Base-by-base conservation (phyloP, 1,140 invertebrate species). In the Leguminivora glycinivorella region DNA sequence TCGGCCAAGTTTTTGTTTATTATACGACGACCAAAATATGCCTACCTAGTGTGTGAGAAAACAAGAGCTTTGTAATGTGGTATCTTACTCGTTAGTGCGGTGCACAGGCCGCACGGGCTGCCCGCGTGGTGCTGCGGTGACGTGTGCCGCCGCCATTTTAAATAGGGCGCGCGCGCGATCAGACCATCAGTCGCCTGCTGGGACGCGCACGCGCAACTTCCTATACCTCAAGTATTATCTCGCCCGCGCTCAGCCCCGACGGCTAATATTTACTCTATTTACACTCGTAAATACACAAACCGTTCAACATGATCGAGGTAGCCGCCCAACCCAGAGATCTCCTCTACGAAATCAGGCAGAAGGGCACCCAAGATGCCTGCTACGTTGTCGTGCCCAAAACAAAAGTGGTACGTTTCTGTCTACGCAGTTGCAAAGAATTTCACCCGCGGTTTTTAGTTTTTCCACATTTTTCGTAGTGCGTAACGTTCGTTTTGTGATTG, bases 341-440 rank as follows among this genome's bases (percentile, higher is more conserved):
- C 74, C 90, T 94, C 68, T 94, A 94, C 83, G 93, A 94, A 84
- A 92, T 94, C 76, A 92, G 93, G 86, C 93, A 94, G 79, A 93
- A 93, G 82, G 93, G 94, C 75, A 91, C 93, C 73, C 90, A 92
- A 74, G 92, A 94, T 70, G 93, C 93, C 81, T 94, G 93, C 92
- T 94, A 94, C 83, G 93, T 94, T 74, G 94, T 94, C 91, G 93
- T 94, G 81, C 93, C 93, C 80, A 92, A 94, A 93, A 87, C 93
- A 90, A 92, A 93, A 92, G 93, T 52, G 47, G 47, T 94, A 93
- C 85, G 93, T 92, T 91, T 80, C 43, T 68, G n/a, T 24, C 40
- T 43, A 63, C 68, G 19, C 43, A 60, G 17, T 70, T 17, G 38
- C 24, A 40, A 58, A 60, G 22, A n/a, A 66, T 63, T 70, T 66